Evolutionary conservation across 1,140 invertebrate species (phyloP).

Genomic region (Anastatus disparis): DNA sequence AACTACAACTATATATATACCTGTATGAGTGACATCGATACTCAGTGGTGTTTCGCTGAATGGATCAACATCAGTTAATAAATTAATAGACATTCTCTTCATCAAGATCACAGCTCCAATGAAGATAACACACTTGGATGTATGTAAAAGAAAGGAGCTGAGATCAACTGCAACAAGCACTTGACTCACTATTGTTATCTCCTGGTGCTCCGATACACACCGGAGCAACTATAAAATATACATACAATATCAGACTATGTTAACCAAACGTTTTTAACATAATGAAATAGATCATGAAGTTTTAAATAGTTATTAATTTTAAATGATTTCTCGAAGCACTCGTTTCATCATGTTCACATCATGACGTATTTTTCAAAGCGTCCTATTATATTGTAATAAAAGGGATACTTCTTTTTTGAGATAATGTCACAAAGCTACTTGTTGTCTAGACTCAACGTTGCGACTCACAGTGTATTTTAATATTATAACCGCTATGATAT

Average conservation of each 20-base stretch:
- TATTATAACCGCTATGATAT: too few species aligned
- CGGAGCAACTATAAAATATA: background rate
- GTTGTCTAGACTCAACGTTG: too few species aligned
- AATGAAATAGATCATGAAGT: too few species aligned
- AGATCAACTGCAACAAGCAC: conserved; percentile 17
- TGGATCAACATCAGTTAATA: conserved; percentile 50
- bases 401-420: too few species aligned
- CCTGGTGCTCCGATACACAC: background rate
- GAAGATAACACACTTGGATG: conserved; percentile 14
- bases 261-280: too few species aligned
- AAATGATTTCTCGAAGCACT: too few species aligned
- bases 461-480: too few species aligned
- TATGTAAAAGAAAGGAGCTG: background rate
- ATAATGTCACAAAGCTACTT: too few species aligned
- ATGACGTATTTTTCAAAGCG: background rate
- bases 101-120: background rate
- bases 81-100: conserved; percentile 49
- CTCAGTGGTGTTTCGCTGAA: conserved; percentile 55
- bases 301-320: too few species aligned
- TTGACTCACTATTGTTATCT: background rate
- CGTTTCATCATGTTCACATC: background rate
- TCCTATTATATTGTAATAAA: too few species aligned
- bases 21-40: conserved; percentile 29
- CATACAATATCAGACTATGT: too few species aligned
- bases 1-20: too few species aligned